Conservation (phyloP, 2,888 invertebrate genomes). For the Parnassius glacialis region DNA sequence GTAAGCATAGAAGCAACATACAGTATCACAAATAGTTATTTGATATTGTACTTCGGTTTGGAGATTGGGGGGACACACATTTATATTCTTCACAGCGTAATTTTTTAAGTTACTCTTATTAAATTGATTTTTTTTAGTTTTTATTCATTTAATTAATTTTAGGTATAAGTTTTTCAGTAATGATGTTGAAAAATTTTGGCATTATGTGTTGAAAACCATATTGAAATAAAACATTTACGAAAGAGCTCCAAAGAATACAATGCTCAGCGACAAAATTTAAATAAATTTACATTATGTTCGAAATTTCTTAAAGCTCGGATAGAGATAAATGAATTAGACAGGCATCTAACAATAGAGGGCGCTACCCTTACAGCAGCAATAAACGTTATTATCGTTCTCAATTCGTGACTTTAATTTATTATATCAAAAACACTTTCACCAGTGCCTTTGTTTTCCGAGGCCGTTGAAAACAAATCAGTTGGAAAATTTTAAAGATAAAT, state of each 20-base stretch:
- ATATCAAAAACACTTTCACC: conserved; percentile 42
- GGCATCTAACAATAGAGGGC: conserved; percentile 37
- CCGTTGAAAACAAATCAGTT: conserved; percentile 32
- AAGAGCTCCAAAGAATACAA: background rate
- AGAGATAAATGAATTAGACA: conserved; percentile 14
- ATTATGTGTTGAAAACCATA: too few species aligned
- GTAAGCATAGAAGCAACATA: too few species aligned
- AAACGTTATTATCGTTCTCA: conserved; percentile 46
- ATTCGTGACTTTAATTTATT: conserved; percentile 49
- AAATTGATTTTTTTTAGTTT: too few species aligned
- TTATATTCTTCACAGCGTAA: too few species aligned
- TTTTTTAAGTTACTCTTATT: too few species aligned
- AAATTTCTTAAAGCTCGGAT: conserved; percentile 8
- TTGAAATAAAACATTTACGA: background rate
- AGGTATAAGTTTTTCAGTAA: too few species aligned
- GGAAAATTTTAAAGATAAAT: conserved; percentile 18
- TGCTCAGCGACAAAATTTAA: background rate
- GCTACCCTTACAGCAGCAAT: conserved; percentile 43
- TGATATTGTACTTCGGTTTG: too few species aligned
- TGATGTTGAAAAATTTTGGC: too few species aligned
- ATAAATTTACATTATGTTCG: conserved; percentile 3
- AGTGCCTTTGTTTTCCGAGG: conserved; percentile 43
- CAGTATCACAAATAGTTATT: too few species aligned
- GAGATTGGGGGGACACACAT: too few species aligned
- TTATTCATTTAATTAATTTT: too few species aligned